Conservation (phyloP, 2,797 vertebrate species). For the Kryptolebias ocellatus region DNA sequence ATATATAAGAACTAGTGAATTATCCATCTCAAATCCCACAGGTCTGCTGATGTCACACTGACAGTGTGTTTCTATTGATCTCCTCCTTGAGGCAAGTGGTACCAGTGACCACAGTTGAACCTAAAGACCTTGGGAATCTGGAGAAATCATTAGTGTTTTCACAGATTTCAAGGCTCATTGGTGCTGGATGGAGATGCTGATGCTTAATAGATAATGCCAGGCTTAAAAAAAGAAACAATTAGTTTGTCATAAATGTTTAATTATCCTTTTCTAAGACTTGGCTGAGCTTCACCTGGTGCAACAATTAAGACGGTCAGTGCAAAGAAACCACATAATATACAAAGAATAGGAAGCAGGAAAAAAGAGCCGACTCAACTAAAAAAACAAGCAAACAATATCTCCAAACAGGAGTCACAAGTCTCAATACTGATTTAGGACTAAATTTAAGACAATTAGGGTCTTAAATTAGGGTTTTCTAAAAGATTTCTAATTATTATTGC, state of each 20-base stretch:
- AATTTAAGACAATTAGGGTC: too few species aligned
- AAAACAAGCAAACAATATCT: not conserved
- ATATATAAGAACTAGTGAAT: slow-evolving; percentile 77
- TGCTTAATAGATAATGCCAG: slow-evolving; percentile 32
- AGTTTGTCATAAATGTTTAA: slow-evolving; percentile 27
- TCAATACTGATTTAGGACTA: too few species aligned
- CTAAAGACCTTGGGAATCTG: slow-evolving; percentile 33
- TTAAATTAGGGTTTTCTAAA: too few species aligned
- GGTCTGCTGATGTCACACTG: too few species aligned
- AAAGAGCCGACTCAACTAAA: too few species aligned
- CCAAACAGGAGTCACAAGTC: too few species aligned
- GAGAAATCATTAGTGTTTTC: slow-evolving; percentile 54
- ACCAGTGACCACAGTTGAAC: slow-evolving; percentile 58
- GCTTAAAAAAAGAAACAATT: slow-evolving; percentile 44
- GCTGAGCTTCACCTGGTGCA: too few species aligned
- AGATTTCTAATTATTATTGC: too few species aligned
- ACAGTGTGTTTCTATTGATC: slow-evolving; percentile 61
- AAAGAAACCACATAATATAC: too few species aligned
- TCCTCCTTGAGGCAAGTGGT: slow-evolving; percentile 60
- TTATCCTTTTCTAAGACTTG: slow-evolving; percentile 9
- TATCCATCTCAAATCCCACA: not conserved
- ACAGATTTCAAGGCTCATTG: slow-evolving; percentile 61
- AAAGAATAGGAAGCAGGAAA: too few species aligned
- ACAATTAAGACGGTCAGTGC: too few species aligned
- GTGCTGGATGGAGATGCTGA: slow-evolving; percentile 40